Percentiles rank a stretch among this genome's conserved stretches.
These are phyloP conservation scores for Drosophila algonquin DNA, from an alignment of 2,888 invertebrate species.

Conservation along the genomic window DNA sequence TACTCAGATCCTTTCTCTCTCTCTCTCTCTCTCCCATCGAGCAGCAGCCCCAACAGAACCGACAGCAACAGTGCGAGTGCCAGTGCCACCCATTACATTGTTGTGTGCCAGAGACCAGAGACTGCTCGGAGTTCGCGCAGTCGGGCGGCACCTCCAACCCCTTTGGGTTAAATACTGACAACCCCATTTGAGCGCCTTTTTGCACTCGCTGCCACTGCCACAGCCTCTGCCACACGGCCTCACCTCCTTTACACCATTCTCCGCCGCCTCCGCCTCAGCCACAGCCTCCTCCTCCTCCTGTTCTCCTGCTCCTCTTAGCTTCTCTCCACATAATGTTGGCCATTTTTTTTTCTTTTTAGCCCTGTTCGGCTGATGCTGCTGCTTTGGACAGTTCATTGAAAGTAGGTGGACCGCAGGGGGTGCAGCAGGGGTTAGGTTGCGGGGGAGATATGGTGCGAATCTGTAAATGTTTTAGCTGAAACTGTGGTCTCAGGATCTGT, in stretches of 20 bases:
- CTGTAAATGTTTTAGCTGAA: too few relatives aligned
- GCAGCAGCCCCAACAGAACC: background rate
- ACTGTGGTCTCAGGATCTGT: background rate
- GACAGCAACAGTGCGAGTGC: background rate
- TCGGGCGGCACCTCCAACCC: conserved; percentile 82
- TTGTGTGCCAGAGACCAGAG: background rate
- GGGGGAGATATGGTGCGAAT: background rate
- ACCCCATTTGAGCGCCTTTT: conserved; percentile 83
- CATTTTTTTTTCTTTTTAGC: conserved; percentile 25
- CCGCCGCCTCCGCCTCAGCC: conserved; percentile 33
- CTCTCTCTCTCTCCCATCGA: background rate
- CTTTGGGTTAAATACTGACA: conserved; percentile 83
- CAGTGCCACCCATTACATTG: conserved; percentile 8
- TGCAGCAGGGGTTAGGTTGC: background rate
- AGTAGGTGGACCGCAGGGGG: conserved; percentile 50
- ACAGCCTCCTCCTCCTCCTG: conserved; percentile 46
- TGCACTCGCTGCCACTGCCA: conserved; percentile 64
- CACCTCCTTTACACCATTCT: conserved; percentile 66
- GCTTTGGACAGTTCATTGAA: conserved; percentile 71
- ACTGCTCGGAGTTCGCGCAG: conserved; percentile 81
- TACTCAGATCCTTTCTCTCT: conserved; percentile 32
- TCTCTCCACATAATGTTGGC: conserved; percentile 13
- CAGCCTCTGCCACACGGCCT: conserved; percentile 57
- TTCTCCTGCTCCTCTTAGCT: background rate
- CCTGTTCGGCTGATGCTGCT: conserved; percentile 24